Evolutionary conservation across 1,140 invertebrate genomes (phyloP).

Genomic region (Aleiodes sp.): DNA sequence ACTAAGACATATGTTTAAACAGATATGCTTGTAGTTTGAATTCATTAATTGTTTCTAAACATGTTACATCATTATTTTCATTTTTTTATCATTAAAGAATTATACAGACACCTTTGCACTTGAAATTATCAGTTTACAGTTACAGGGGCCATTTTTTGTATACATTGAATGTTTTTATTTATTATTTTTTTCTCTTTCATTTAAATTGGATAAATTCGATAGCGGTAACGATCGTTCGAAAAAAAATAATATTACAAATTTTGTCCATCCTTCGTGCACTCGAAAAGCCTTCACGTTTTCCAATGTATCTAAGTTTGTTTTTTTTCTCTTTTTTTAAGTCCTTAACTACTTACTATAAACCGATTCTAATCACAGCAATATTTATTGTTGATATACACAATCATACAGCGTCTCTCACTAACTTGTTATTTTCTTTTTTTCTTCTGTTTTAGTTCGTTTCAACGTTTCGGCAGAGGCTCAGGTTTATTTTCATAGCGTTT

Average conservation of each 20-base stretch:
- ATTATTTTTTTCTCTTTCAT: slow-evolving; percentile 6
- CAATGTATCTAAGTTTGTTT: slow-evolving; percentile 57
- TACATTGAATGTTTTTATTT: slow-evolving; percentile 1
- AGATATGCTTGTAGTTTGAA: slow-evolving; percentile 52
- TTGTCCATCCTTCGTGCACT: slow-evolving; percentile 20
- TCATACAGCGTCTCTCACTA: slow-evolving; percentile 64
- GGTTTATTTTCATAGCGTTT: neutral
- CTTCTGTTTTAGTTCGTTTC: slow-evolving; percentile 21
- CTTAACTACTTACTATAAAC: slow-evolving; percentile 64
- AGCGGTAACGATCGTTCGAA: slow-evolving; percentile 27
- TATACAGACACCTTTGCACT: neutral
- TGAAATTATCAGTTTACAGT: neutral
- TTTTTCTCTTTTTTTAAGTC: slow-evolving; percentile 37
- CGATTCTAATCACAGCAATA: slow-evolving; percentile 68
- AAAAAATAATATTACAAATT: slow-evolving; percentile 23
- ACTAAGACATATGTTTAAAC: slow-evolving; percentile 56
- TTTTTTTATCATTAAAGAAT: neutral
- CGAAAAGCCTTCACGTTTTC: slow-evolving; percentile 36
- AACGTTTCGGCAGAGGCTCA: neutral
- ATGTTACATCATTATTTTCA: neutral
- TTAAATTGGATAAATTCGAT: slow-evolving; percentile 1
- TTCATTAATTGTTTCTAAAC: neutral
- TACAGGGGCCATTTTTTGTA: neutral
- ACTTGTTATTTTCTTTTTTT: slow-evolving; percentile 49
- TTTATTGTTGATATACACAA: slow-evolving; percentile 68